Percentiles rank a stretch among this genome's conserved stretches.
phyloP scores from a whole-genome alignment of 2,888 invertebrate genomes.

The Zaprionus bogoriensis region DNA sequence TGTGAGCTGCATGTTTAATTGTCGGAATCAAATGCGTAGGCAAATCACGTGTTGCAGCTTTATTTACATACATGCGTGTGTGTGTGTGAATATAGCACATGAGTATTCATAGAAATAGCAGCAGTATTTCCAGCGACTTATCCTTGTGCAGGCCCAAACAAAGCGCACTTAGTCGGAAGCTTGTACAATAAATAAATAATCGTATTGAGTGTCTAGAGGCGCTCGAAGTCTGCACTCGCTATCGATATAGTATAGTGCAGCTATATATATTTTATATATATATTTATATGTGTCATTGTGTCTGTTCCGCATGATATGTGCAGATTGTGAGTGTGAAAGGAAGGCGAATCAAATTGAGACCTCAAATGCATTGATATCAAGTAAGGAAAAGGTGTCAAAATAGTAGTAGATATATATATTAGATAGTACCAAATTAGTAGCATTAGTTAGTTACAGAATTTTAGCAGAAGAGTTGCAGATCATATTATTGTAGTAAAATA shows the following conservation, averaged over 20 bases:
- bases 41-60: slow-evolving; percentile 53
- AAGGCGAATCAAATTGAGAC: too few relatives aligned
- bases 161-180: slow-evolving; percentile 20
- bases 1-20: slow-evolving; percentile 64
- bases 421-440: too few relatives aligned
- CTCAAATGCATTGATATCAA: too few relatives aligned
- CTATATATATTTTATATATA: too few relatives aligned
- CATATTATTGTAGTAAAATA: too few relatives aligned
- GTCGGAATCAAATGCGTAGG: slow-evolving; percentile 49
- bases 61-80: not conserved
- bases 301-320: not conserved
- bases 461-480: too few relatives aligned
- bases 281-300: not conserved
- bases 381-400: too few relatives aligned
- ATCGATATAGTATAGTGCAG: not conserved
- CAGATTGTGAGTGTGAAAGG: too few relatives aligned
- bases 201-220: not conserved
- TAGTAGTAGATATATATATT: too few relatives aligned
- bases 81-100: not conserved
- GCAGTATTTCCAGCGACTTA: slow-evolving; percentile 1
- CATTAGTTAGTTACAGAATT: too few relatives aligned
- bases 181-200: not conserved
- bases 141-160: slow-evolving; percentile 16
- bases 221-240: not conserved
- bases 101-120: not conserved